Evolutionary conservation across 2,797 vertebrate genomes (phyloP).

Genomic region (Oreonectes daqikongensis): DNA sequence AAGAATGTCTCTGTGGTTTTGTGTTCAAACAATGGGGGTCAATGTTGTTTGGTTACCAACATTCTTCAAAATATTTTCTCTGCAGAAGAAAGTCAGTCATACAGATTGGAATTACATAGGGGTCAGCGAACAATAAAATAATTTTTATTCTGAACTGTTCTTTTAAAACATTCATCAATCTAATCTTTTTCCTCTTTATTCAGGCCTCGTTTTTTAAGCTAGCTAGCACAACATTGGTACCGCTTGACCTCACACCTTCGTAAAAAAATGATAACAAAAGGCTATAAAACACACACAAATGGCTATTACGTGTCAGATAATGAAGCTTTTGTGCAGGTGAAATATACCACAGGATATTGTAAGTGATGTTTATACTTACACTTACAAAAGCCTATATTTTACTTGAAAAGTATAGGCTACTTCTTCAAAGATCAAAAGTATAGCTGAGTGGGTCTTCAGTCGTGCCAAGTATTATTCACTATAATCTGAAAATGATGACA

Average conservation of each 20-base stretch:
- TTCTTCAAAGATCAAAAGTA: neutral
- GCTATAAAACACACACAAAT: too few relatives aligned
- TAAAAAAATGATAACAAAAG: neutral
- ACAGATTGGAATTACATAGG: too few relatives aligned
- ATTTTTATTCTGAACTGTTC: too few relatives aligned
- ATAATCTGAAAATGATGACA: constrained; percentile 35
- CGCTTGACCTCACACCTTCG: neutral
- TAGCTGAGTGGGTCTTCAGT: constrained; percentile 27
- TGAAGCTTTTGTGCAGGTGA: neutral
- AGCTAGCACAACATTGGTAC: neutral
- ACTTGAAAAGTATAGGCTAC: constrained; percentile 20
- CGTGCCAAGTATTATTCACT: constrained; percentile 21
- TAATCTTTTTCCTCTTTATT: neutral
- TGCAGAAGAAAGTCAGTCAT: too few relatives aligned
- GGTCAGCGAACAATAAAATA: too few relatives aligned
- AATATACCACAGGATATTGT: neutral
- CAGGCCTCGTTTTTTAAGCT: neutral
- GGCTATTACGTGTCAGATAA: neutral
- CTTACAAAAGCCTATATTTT: too few relatives aligned
- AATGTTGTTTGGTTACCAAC: too few relatives aligned
- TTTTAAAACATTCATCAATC: too few relatives aligned
- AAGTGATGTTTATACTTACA: constrained; percentile 16
- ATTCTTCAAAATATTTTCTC: too few relatives aligned
- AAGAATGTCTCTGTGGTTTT: too few relatives aligned
- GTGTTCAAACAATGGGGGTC: too few relatives aligned